Conservation (phyloP, 2,113 vertebrate genomes). For the Cettia cetti region DNA sequence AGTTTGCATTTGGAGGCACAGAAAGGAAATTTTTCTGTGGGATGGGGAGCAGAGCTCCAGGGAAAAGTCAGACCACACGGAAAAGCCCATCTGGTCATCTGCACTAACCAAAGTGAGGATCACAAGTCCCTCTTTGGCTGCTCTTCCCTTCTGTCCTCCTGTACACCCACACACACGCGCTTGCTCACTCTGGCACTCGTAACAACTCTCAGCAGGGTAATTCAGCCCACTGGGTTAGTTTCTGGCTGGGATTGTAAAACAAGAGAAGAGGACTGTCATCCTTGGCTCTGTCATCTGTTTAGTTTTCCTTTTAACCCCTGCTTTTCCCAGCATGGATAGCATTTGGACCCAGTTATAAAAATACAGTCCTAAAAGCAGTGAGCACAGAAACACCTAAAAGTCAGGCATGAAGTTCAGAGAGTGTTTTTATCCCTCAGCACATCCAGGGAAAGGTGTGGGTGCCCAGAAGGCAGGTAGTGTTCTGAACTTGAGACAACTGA, state of each 20-base stretch:
- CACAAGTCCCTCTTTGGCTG: background rate
- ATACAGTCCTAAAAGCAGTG: background rate
- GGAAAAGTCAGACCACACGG: background rate
- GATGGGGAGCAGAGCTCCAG: background rate
- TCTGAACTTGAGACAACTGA: background rate
- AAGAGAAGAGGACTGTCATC: conserved; percentile 6
- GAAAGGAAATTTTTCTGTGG: background rate
- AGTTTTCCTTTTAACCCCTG: conserved; percentile 9
- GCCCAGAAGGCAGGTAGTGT: background rate
- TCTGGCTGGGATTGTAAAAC: background rate
- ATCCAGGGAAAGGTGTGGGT: background rate
- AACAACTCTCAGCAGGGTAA: background rate
- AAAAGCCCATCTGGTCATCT: conserved; percentile 16
- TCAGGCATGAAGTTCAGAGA: background rate
- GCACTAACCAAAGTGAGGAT: background rate
- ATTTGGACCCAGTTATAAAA: background rate
- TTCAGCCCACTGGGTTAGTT: background rate
- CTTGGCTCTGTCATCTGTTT: background rate
- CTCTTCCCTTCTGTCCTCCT: background rate
- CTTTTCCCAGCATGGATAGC: background rate
- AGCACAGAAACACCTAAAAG: background rate
- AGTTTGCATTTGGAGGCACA: background rate
- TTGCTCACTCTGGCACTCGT: background rate
- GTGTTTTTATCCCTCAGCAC: background rate
- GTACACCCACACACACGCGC: background rate